A percentile compares a stretch with the other conserved stretches of the same genome.
Conservation (phyloP, 2,797 vertebrate species). For the Margarornis squamiger region DNA sequence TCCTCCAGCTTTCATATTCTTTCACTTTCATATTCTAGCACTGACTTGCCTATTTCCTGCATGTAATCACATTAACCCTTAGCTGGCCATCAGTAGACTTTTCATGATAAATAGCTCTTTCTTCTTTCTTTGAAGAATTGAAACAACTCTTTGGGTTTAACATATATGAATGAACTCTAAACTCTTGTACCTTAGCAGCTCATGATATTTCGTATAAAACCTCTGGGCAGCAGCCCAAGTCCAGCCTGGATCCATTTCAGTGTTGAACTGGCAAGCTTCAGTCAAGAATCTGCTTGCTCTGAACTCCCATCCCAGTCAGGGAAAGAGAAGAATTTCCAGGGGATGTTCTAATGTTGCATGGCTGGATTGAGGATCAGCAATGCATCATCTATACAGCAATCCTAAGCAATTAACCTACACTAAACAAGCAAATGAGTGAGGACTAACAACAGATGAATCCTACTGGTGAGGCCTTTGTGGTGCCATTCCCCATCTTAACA, state of each 20-base stretch:
- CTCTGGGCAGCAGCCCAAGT: not conserved
- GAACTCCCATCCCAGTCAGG: not conserved
- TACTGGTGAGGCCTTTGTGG: not conserved
- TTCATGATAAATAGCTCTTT: not conserved
- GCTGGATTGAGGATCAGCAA: not conserved
- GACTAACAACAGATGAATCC: not conserved
- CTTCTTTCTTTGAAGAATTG: not conserved
- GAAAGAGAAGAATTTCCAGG: not conserved
- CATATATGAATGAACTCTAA: not conserved
- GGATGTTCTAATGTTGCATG: not conserved
- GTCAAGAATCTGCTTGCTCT: not conserved
- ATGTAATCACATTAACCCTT: not conserved
- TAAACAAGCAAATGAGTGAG: not conserved
- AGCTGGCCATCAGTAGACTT: not conserved
- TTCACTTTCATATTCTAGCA: not conserved
- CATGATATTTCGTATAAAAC: not conserved
- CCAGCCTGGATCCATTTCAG: not conserved
- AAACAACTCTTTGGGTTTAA: not conserved
- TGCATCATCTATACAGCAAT: not conserved
- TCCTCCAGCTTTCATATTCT: not conserved
- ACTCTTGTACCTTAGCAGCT: not conserved
- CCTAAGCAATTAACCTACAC: not conserved
- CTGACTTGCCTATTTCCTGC: not conserved
- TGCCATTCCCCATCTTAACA: not conserved
- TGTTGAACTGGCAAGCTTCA: not conserved